Base-by-base conservation (phyloP, 2,888 invertebrate genomes). In the Clostera curtula region DNA sequence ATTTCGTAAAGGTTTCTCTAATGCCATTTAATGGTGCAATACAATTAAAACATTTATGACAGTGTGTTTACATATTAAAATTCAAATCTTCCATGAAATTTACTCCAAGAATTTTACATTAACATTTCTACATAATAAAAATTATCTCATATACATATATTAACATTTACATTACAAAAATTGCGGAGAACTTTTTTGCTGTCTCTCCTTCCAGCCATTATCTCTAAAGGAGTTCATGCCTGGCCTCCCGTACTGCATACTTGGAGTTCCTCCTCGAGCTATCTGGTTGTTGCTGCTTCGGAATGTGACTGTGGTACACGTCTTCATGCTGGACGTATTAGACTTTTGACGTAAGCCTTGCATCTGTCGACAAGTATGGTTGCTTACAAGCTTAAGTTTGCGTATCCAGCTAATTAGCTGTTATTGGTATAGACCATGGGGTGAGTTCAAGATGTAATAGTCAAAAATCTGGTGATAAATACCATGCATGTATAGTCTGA, bases 311-410 rank as follows among this genome's bases (percentile, higher is more conserved):
- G 80, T 77, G 2, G 76, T 79, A 25, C 75, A 70, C 0, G 80
- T 79, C 2, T 73, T 35, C 43, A 66, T 49, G 36, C 80, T 80
- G 69, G 77, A 80, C 64, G 79, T 77, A 73, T 75, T 79, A 64
- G 75, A 76, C 43, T 79, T 82, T 76, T 77, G 79, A 62, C 75
- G 79, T 46, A 80, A 58, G 19, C 79, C 80, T 64, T 79, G 80
- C 80, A 80, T 80, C 82, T 82, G 70, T 12, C 49, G 58, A 16
- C 12, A 29, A 16, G 42, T 26, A 12, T 9, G 5, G n/a, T n/a
- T n/a, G n/a, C n/a, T n/a, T n/a, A n/a, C 9, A 7, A 9, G 5
- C 11, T 9, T 19, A 10, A 19, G 10, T 19, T 5, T 19, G 3
- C 4, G 11, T n/a, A n/a, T n/a, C n/a, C n/a, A n/a, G n/a, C n/a